These are phyloP conservation scores for Drosophila atroscutellata DNA, from an alignment of 2,888 invertebrate genomes.

Conservation along the genomic window DNA sequence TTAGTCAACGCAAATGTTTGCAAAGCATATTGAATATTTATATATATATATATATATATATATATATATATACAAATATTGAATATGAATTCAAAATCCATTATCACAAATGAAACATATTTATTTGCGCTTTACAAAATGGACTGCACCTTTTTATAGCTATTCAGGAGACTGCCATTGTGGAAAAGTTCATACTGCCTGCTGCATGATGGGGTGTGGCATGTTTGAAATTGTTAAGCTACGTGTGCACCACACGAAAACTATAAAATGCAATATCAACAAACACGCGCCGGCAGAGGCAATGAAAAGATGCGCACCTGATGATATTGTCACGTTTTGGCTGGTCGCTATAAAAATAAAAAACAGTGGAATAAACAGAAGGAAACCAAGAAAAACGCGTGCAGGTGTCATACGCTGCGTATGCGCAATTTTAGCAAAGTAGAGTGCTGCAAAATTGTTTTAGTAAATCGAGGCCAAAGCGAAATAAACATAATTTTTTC, in stretches of 20 bases:
- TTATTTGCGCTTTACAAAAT: neutral
- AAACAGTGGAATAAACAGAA: neutral
- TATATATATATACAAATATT: neutral
- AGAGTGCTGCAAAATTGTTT: conserved; percentile 47
- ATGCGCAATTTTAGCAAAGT: conserved; percentile 52
- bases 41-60: no score
- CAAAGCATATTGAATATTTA: no score
- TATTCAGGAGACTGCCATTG: neutral
- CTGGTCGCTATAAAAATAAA: conserved; percentile 11
- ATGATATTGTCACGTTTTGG: conserved; percentile 77
- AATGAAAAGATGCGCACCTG: conserved; percentile 40
- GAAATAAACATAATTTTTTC: conserved; percentile 67
- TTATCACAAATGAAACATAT: neutral
- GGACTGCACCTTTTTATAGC: neutral
- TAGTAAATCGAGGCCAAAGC: conserved; percentile 55
- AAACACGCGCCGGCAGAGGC: conserved; percentile 23
- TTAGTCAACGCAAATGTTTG: neutral
- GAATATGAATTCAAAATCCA: neutral
- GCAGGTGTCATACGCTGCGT: conserved; percentile 51
- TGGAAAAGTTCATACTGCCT: neutral
- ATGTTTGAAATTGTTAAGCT: conserved; percentile 16
- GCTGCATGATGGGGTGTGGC: conserved; percentile 10
- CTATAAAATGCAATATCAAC: conserved; percentile 64
- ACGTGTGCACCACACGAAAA: conserved; percentile 32
- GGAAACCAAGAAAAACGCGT: neutral